Conservation (phyloP, 2,113 vertebrate genomes). For the Trematomus loennbergii region DNA sequence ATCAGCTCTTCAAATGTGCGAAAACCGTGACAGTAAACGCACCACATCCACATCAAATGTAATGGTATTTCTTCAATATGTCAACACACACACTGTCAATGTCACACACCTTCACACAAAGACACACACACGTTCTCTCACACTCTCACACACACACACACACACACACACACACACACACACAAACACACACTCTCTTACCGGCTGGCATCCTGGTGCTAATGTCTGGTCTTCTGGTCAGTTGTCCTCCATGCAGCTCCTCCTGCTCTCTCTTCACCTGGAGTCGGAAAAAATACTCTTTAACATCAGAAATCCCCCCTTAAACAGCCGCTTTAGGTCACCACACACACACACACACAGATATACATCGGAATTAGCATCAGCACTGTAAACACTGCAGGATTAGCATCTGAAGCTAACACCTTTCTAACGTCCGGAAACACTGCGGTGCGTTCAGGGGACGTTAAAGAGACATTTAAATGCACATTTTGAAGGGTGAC, state of each 20-base stretch:
- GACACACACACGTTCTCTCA: neutral
- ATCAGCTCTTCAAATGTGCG: no score
- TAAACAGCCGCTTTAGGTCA: no score
- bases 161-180: no score
- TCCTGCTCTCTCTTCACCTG: constrained; percentile 38
- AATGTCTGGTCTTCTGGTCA: constrained; percentile 6
- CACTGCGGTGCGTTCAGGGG: neutral
- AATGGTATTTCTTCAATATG: no score
- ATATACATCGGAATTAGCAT: no score
- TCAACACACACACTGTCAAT: neutral
- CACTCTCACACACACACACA: neutral
- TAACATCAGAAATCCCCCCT: neutral
- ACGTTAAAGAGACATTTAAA: neutral
- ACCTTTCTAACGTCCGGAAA: neutral
- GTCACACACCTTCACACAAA: constrained; percentile 22
- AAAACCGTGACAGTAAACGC: no score
- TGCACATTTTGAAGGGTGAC: neutral
- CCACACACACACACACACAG: neutral
- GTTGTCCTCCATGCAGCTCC: constrained; percentile 38
- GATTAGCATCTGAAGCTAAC: constrained; percentile 43
- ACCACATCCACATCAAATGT: no score
- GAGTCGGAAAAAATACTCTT: constrained; percentile 10
- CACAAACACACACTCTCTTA: constrained; percentile 56
- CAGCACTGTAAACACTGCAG: neutral
- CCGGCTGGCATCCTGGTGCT: constrained; percentile 76